Percentiles rank a stretch among this genome's conserved stretches.
Conservation (phyloP, 2,888 invertebrate species). For the Rhodophaea formosa region DNA sequence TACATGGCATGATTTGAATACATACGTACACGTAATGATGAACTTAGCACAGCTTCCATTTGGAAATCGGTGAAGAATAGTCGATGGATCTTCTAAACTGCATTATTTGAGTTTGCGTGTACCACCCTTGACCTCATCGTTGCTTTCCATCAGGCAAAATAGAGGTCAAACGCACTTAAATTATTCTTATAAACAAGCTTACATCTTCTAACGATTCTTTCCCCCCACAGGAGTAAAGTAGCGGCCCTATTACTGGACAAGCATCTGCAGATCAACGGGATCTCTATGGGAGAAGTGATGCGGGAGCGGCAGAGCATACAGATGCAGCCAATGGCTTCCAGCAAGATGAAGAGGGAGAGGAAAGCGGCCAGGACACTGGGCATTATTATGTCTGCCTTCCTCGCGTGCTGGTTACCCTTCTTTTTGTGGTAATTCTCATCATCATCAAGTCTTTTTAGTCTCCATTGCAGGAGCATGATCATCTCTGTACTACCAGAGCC, state of each 20-base stretch:
- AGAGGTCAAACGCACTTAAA: too few relatives aligned
- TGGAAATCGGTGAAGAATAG: too few relatives aligned
- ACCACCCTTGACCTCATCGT: too few relatives aligned
- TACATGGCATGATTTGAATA: too few relatives aligned
- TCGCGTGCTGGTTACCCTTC: conserved; percentile 97
- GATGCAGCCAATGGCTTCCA: conserved; percentile 88
- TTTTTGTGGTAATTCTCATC: conserved; percentile 94
- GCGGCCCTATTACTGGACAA: conserved; percentile 92
- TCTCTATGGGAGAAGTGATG: conserved; percentile 84
- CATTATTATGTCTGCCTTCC: conserved; percentile 97
- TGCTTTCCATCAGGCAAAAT: too few relatives aligned
- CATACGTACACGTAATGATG: too few relatives aligned
- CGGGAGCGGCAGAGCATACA: conserved; percentile 83
- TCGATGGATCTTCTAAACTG: too few relatives aligned
- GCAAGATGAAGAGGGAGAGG: conserved; percentile 92
- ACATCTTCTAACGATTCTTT: not conserved
- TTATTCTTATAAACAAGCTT: not conserved
- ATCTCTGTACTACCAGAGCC: too few relatives aligned
- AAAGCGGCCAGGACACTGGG: conserved; percentile 96
- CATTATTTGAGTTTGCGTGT: too few relatives aligned
- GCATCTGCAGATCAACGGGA: conserved; percentile 94
- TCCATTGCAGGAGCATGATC: too few relatives aligned
- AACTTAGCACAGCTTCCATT: too few relatives aligned
- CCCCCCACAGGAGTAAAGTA: conserved; percentile 88
- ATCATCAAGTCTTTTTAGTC: too few relatives aligned